phyloP scores from a whole-genome alignment of 2,888 invertebrate genomes.

The Scelioninae gen. 1 region DNA sequence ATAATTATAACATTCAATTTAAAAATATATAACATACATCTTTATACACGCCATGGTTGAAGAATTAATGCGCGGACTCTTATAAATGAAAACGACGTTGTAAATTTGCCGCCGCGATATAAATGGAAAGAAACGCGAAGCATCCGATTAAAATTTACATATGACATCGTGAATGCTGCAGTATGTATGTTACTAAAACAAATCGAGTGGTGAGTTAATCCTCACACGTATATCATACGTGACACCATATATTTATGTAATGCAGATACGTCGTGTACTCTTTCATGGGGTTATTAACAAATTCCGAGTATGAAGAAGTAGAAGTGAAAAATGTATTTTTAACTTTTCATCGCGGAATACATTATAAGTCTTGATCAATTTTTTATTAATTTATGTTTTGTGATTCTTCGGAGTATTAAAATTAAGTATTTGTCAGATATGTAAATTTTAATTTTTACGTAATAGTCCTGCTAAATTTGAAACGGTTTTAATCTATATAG shows the following conservation, averaged over 20 bases:
- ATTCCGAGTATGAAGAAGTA: slow-evolving; percentile 9
- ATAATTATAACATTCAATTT: slow-evolving; percentile 13
- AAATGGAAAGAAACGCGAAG: slow-evolving; percentile 48
- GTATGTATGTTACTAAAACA: slow-evolving; percentile 39
- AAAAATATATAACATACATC: slow-evolving; percentile 20
- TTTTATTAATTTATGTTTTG: too few species aligned
- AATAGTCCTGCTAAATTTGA: too few species aligned
- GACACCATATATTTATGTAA: slow-evolving; percentile 42
- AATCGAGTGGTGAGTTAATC: slow-evolving; percentile 45
- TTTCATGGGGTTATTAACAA: slow-evolving; percentile 22
- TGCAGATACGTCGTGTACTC: neutral
- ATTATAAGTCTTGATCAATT: too few species aligned
- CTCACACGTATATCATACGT: slow-evolving; percentile 27
- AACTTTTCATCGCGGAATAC: slow-evolving; percentile 18
- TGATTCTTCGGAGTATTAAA: too few species aligned
- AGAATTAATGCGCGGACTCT: slow-evolving; percentile 16
- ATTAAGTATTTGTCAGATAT: too few species aligned
- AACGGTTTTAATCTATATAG: too few species aligned
- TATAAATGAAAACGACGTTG: slow-evolving; percentile 30
- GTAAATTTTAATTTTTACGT: too few species aligned
- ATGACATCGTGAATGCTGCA: slow-evolving; percentile 47
- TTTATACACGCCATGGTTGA: slow-evolving; percentile 5
- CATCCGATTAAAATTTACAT: slow-evolving; percentile 50
- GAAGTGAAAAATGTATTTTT: slow-evolving; percentile 4
- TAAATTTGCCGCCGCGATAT: slow-evolving; percentile 44